These are phyloP conservation scores for Poecilia wingei DNA, from an alignment of 2,797 vertebrate genomes.

Conservation along the genomic window DNA sequence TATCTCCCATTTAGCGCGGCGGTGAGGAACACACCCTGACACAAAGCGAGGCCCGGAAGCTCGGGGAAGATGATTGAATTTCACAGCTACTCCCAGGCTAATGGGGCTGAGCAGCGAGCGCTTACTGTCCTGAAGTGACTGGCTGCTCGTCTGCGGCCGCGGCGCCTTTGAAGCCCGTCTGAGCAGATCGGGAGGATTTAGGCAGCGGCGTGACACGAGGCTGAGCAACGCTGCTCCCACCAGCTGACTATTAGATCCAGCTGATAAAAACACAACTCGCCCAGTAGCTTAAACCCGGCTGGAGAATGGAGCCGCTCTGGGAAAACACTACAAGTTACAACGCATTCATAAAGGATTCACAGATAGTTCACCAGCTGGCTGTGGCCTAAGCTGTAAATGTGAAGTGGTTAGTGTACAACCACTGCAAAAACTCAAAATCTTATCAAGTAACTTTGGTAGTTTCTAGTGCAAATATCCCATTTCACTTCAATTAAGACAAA, in stretches of 20 bases:
- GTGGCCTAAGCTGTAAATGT: background rate
- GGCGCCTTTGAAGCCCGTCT: constrained; percentile 70
- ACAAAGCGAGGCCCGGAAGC: constrained; percentile 69
- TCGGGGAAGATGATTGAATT: constrained; percentile 79
- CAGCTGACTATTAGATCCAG: constrained; percentile 78
- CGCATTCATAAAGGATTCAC: background rate
- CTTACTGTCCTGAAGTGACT: constrained; percentile 78
- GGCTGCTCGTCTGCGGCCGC: constrained; percentile 58
- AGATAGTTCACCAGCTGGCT: background rate
- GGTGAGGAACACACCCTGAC: constrained; percentile 61
- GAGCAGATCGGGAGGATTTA: constrained; percentile 77
- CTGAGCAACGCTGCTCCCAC: constrained; percentile 69
- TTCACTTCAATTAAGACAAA: no score
- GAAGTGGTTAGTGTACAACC: background rate
- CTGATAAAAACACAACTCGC: constrained; percentile 69
- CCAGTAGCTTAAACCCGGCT: constrained; percentile 1
- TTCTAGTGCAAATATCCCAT: no score
- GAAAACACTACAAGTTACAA: background rate
- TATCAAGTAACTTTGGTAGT: no score
- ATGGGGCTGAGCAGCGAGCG: constrained; percentile 74
- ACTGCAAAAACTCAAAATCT: no score
- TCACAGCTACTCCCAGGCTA: constrained; percentile 82
- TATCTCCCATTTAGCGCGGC: constrained; percentile 55
- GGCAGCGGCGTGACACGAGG: constrained; percentile 74
- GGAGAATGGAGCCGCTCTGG: background rate